phyloP scores from a whole-genome alignment of 2,113 vertebrate genomes.

The Lota lota region DNA sequence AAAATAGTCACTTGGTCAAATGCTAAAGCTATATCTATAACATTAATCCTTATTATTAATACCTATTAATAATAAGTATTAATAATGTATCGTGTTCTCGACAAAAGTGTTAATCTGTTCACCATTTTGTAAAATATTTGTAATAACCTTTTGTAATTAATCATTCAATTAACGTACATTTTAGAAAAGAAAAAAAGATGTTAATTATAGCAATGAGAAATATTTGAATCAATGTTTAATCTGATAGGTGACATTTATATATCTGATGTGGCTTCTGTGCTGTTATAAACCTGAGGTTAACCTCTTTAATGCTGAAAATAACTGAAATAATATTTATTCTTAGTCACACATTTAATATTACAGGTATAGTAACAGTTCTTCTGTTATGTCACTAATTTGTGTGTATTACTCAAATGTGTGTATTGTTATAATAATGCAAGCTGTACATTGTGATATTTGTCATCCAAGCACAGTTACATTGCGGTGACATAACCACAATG shows the following conservation, averaged over 20 bases:
- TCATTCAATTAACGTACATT: too few relatives aligned
- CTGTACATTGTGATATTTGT: too few relatives aligned
- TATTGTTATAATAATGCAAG: too few relatives aligned
- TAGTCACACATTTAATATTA: conserved; percentile 40
- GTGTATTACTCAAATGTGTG: conserved; percentile 31
- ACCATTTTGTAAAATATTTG: not conserved
- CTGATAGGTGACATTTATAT: not conserved
- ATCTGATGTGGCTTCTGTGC: conserved; percentile 9
- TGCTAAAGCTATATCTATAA: not conserved
- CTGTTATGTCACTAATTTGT: conserved; percentile 40
- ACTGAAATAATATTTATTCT: conserved; percentile 53
- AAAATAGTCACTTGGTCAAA: not conserved
- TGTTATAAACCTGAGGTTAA: conserved; percentile 39
- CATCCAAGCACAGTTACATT: too few relatives aligned
- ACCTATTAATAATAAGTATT: not conserved
- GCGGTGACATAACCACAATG: too few relatives aligned
- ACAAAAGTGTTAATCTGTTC: not conserved
- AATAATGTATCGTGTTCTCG: conserved; percentile 9
- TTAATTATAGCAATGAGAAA: not conserved
- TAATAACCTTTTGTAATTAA: too few relatives aligned
- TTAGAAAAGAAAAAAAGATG: too few relatives aligned
- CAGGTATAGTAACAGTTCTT: conserved; percentile 29
- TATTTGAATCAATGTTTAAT: not conserved
- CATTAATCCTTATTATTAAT: too few relatives aligned
- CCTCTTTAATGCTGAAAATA: conserved; percentile 34